Evolutionary conservation across 1,140 invertebrate species (phyloP).

Genomic region (Drosophila varians): DNA sequence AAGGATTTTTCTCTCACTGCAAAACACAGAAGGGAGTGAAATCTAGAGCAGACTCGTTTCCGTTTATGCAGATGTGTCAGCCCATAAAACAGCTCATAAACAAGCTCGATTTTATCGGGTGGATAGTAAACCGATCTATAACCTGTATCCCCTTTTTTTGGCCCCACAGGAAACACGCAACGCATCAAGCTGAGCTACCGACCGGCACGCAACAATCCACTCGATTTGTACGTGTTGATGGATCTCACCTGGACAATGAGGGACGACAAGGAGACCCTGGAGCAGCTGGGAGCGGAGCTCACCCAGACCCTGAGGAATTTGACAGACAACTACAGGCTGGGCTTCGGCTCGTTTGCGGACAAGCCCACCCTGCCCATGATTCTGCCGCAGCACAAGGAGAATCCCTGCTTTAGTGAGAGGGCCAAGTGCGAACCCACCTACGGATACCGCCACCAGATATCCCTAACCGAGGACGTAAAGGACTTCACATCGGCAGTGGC

Average conservation of each 20-base stretch:
- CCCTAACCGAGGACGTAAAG: slow-evolving; percentile 86
- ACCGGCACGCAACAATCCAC: slow-evolving; percentile 91
- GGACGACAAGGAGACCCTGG: slow-evolving; percentile 92
- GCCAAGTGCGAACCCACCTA: slow-evolving; percentile 87
- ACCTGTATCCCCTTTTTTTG: slow-evolving; percentile 8
- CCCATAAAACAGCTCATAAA: slow-evolving; percentile 63
- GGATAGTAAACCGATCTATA: slow-evolving; percentile 37
- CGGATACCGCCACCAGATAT: slow-evolving; percentile 88
- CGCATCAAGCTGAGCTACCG: slow-evolving; percentile 85
- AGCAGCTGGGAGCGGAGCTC: slow-evolving; percentile 89
- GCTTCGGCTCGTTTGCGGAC: slow-evolving; percentile 94
- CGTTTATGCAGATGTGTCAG: slow-evolving; percentile 43
- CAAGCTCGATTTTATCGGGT: slow-evolving; percentile 29
- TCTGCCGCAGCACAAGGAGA: slow-evolving; percentile 83
- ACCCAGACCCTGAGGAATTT: slow-evolving; percentile 87
- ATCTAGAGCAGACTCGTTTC: slow-evolving; percentile 26
- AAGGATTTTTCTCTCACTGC: slow-evolving; percentile 2
- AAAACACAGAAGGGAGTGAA: background rate
- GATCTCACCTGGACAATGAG: slow-evolving; percentile 95
- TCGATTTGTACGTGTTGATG: slow-evolving; percentile 97
- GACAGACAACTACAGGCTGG: slow-evolving; percentile 92
- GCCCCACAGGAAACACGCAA: slow-evolving; percentile 84
- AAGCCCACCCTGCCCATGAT: slow-evolving; percentile 92
- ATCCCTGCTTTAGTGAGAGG: slow-evolving; percentile 85
- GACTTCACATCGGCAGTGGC: slow-evolving; percentile 86